Evolutionary conservation across 2,113 vertebrate species (phyloP), one percentile per base, ranked within the genome.

Genomic region (Xyrauchen texanus): DNA sequence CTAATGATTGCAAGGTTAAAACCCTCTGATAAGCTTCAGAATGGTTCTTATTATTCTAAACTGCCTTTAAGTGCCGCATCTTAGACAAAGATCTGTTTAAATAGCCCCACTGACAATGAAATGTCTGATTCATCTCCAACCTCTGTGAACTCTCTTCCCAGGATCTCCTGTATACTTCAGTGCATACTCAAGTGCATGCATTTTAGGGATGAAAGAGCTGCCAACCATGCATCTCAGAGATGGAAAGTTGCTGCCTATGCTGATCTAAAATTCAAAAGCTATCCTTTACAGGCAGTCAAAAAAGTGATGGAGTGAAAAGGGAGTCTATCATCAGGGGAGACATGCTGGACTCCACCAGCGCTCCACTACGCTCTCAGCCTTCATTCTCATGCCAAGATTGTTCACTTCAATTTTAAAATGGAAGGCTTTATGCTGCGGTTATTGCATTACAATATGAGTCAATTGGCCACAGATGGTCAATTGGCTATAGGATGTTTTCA

Each of bases 201-300:
- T 84, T 81, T 84, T 78, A 81, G 61, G 80, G 79, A 84, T 81
- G 83, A 84, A 84, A 76, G 79, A 71, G 71, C 79, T 84, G 79
- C 83, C 83, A 81, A 76, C 51, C 65, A 76, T 42, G 34, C 76
- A 84, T 79, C 76, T 76, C 76, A 13, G 52, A 79, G 70, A 65
- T 10, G 76, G 71, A 82, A 75, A 83, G 73, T 70, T 78, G 63
- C 63, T 84, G 72, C 65, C 79, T 78, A 70, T 72, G 70, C 79
- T 82, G 77, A 84, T 86, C 83, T 83, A 66, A 83, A 77, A 79
- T 85, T 85, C 81, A 82, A 80, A 85, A 83, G 65, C 83, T 73
- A 71, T 83, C 57, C 68, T 72, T 81, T 83, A 83, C 79, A 79
- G 74, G 57, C 71, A 79, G 76, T 84, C 77, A 76, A 65, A 81